Conservation (phyloP, 2,113 vertebrate genomes). For the Zosterops lateralis region DNA sequence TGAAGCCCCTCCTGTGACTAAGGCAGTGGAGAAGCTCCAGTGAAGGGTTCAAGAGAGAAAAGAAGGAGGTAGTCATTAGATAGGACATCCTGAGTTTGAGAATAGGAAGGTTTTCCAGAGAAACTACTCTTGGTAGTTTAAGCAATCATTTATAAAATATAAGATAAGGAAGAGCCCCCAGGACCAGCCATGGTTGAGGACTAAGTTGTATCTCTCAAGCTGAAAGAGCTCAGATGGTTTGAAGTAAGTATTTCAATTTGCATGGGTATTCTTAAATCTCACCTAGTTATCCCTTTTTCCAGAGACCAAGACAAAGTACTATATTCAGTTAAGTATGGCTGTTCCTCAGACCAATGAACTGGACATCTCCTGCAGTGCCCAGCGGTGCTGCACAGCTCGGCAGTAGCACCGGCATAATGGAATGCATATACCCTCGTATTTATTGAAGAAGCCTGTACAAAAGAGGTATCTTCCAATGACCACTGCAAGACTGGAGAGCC, state of each 20-base stretch:
- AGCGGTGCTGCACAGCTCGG: background rate
- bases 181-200: background rate
- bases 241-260: background rate
- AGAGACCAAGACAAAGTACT: background rate
- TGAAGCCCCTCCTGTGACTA: background rate
- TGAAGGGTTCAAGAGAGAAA: background rate
- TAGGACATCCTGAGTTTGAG: fast-evolving
- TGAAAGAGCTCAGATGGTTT: background rate
- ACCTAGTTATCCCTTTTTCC: background rate
- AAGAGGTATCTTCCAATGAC: background rate
- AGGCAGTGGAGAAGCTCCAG: background rate
- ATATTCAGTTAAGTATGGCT: background rate
- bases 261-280: background rate
- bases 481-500: background rate
- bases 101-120: background rate
- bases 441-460: background rate
- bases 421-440: fast-evolving
- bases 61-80: background rate
- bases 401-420: background rate
- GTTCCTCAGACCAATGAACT: background rate
- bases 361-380: background rate
- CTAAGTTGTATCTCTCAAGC: background rate
- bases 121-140: background rate
- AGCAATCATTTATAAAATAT: background rate
- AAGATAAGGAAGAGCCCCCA: background rate